These are phyloP conservation scores for Piezodorus guildinii DNA, from an alignment of 1,140 invertebrate genomes.

Conservation along the genomic window DNA sequence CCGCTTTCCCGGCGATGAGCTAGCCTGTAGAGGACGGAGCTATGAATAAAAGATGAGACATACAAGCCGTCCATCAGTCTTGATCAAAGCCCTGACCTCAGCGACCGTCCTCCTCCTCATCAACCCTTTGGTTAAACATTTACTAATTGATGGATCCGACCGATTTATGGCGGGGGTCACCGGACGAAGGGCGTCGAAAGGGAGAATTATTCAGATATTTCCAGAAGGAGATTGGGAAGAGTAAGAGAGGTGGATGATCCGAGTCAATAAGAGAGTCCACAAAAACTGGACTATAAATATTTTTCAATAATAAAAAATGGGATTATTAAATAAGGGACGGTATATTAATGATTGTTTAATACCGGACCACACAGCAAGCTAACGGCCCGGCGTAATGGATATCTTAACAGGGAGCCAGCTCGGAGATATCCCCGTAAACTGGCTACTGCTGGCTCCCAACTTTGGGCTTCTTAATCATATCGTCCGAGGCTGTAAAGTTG, in stretches of 20 bases:
- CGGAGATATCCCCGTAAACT: no score
- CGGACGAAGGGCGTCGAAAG: slow-evolving; percentile 2
- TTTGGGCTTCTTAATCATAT: no score
- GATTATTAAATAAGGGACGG: slow-evolving; percentile 13
- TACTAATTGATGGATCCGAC: neutral
- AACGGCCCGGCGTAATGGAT: neutral
- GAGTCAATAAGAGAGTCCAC: neutral
- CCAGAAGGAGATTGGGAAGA: neutral
- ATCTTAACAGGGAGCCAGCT: neutral
- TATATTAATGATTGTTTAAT: slow-evolving; percentile 16
- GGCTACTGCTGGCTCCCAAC: no score
- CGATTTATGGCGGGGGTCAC: no score
- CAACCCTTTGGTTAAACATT: neutral
- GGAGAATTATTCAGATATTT: slow-evolving; percentile 14
- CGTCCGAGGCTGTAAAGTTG: no score
- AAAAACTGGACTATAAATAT: slow-evolving; percentile 9
- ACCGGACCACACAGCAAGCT: slow-evolving; percentile 3
- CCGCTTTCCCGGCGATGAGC: no score
- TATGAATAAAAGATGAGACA: slow-evolving; percentile 1
- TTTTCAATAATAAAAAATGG: slow-evolving; percentile 16
- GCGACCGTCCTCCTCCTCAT: neutral
- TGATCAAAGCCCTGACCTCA: slow-evolving; percentile 5
- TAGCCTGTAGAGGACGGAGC: no score
- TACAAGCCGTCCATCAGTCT: neutral
- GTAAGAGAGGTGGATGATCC: neutral